Conservation (phyloP, 2,888 invertebrate genomes). For the Allolobophora icterica region DNA sequence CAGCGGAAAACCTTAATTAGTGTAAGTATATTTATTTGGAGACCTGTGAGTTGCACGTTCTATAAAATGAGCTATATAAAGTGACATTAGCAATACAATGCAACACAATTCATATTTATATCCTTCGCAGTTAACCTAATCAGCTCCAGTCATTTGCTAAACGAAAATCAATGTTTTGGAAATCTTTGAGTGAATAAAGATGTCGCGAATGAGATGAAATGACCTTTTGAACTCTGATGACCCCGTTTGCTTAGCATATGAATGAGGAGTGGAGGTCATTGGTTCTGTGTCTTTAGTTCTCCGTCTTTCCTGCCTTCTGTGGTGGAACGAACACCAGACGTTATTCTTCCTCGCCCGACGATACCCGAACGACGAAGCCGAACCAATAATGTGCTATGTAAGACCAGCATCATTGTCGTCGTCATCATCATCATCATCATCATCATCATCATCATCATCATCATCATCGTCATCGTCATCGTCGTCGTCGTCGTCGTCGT, state of each 20-base stretch:
- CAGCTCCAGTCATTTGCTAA: not conserved
- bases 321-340: conserved; percentile 20
- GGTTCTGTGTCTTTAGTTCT: not conserved
- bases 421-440: not conserved
- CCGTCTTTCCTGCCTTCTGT: conserved; percentile 19
- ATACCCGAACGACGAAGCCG: not conserved
- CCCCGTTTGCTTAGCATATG: not conserved
- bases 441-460: conserved; percentile 7
- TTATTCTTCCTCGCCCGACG: not conserved
- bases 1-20: too few species aligned
- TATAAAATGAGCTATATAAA: too few species aligned
- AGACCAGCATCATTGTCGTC: not conserved
- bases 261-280: too few species aligned
- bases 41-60: too few species aligned
- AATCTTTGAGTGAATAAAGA: not conserved
- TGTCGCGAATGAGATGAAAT: not conserved
- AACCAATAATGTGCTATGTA: not conserved
- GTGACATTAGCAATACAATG: too few species aligned
- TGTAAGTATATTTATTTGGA: too few species aligned
- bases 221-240: not conserved
- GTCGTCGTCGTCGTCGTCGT: conserved; percentile 28
- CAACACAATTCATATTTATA: too few species aligned
- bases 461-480: not conserved
- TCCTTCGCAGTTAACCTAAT: not conserved
- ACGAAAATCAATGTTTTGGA: not conserved